A percentile compares a stretch with the other conserved stretches of the same genome.
These are phyloP conservation scores for Cyanocitta stelleri DNA, from an alignment of 2,113 vertebrate species.

Conservation along the genomic window DNA sequence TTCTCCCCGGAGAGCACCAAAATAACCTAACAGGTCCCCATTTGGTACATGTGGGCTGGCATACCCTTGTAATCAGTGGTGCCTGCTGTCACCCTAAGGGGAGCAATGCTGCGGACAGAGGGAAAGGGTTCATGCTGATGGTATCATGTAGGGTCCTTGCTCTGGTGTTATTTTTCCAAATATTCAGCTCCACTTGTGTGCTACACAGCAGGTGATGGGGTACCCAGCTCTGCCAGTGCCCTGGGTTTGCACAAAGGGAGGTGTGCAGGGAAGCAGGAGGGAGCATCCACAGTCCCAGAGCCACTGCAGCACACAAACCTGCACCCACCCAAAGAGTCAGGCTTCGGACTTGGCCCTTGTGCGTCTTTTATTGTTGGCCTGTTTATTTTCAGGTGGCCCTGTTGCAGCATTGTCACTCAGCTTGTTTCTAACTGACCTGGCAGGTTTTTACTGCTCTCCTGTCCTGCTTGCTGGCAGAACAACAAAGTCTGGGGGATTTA, in stretches of 20 bases:
- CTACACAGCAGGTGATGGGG: background rate
- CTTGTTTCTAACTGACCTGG: slow-evolving; percentile 35
- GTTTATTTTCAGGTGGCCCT: background rate
- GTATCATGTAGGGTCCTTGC: accelerated
- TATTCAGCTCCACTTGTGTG: accelerated
- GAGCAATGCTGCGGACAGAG: background rate
- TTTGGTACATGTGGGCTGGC: background rate
- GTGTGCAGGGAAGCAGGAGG: background rate
- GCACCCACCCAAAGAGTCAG: accelerated
- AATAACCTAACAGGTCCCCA: background rate
- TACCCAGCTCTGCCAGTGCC: accelerated
- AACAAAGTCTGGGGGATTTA: slow-evolving; percentile 28
- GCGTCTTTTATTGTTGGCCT: background rate
- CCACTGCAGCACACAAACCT: accelerated
- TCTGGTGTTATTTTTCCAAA: background rate
- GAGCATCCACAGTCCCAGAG: background rate
- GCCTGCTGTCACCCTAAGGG: background rate
- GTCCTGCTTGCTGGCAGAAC: slow-evolving; percentile 13
- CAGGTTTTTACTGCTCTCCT: slow-evolving; percentile 13
- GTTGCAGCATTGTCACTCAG: background rate
- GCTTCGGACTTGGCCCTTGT: background rate
- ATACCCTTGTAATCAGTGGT: background rate
- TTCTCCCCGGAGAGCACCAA: slow-evolving; percentile 1
- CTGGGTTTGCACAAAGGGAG: background rate
- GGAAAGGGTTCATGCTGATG: background rate